Base-by-base conservation (phyloP, 2,888 invertebrate species). In the Campoplex capitator region DNA sequence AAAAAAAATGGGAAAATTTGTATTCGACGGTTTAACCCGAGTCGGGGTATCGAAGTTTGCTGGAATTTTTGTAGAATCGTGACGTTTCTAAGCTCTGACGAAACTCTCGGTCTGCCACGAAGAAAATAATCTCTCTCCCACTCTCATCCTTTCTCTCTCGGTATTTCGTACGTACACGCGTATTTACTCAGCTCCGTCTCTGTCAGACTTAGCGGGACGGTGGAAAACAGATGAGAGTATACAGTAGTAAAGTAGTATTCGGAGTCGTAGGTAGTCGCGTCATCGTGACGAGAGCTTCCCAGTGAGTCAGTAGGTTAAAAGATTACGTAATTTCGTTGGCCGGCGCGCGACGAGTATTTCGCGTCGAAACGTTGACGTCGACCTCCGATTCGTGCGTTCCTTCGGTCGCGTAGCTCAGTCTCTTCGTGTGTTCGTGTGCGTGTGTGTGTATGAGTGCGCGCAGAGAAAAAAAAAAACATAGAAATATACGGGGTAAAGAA, bases 221-320 rank as follows among this genome's bases (percentile, higher is more conserved):
- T 23, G 28, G 32, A 38, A 58, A 58, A 38, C 51, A 7, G 56
- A 67, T 9, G 74, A 16, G 42, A 71, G 45, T 62, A 23, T 23
- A 48, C 51, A 28, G 79, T 73, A 76, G 82, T 76, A 74, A 65
- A 82, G 81, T 74, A 82, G 70, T 70, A 70, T 48, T 70, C 13
- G 16, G 78, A 68, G 48, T 51, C 9, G 42, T 77, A 79, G 35
- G 79, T 54, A 73, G 67, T 76, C 76, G 86, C 83, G 83, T 83
- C 86, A 86, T 86, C 80, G 86, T 83, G 86, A 86, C 83, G 86
- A 86, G 75, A 68, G 62, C 71, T 62, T 35, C 68, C 56, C 88
- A 90, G 90, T 91, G 91, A 92, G 92, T 91, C 92, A 92, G 90
- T 92, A 90, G 92, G 91, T 92, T 91, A 91, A 38, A 74, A 51